Conservation (phyloP, 2,888 invertebrate genomes). For the Sinopyrophorus schimmeli region DNA sequence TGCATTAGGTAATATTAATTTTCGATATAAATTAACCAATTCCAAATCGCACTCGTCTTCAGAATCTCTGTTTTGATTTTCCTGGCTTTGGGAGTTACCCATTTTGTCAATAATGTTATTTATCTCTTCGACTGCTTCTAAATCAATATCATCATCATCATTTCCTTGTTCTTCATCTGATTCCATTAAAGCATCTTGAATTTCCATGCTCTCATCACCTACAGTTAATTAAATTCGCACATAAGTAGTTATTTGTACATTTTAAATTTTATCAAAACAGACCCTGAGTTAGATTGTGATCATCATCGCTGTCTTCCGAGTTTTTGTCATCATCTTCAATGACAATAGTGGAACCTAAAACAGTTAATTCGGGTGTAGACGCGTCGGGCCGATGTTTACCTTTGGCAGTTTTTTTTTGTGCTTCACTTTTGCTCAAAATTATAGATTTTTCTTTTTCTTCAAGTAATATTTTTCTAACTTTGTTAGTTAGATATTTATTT, state of each 20-base stretch:
- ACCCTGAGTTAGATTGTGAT: too few species aligned
- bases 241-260: neutral
- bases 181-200: slow-evolving; percentile 8
- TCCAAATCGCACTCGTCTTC: slow-evolving; percentile 21
- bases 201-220: neutral
- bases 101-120: slow-evolving; percentile 41
- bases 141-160: slow-evolving; percentile 42
- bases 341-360: slow-evolving; percentile 14
- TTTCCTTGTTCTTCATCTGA: slow-evolving; percentile 11
- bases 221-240: neutral
- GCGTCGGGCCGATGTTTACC: too few species aligned
- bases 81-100: neutral
- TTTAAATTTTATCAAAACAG: too few species aligned
- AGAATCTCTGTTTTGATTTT: slow-evolving; percentile 12
- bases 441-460: slow-evolving; percentile 50
- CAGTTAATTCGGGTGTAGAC: slow-evolving; percentile 8
- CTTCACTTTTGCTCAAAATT: slow-evolving; percentile 38
- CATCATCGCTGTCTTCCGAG: slow-evolving; percentile 8
- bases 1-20: slow-evolving; percentile 14
- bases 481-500: slow-evolving; percentile 64
- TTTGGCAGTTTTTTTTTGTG: slow-evolving; percentile 22
- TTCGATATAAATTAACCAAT: slow-evolving; percentile 11
- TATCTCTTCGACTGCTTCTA: slow-evolving; percentile 48
- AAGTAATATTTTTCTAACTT: slow-evolving; percentile 52
- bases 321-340: slow-evolving; percentile 21